Evolutionary conservation across 2,113 vertebrate genomes (phyloP), one percentile per base, ranked within the genome.

Genomic region (Oryzias woworae): DNA sequence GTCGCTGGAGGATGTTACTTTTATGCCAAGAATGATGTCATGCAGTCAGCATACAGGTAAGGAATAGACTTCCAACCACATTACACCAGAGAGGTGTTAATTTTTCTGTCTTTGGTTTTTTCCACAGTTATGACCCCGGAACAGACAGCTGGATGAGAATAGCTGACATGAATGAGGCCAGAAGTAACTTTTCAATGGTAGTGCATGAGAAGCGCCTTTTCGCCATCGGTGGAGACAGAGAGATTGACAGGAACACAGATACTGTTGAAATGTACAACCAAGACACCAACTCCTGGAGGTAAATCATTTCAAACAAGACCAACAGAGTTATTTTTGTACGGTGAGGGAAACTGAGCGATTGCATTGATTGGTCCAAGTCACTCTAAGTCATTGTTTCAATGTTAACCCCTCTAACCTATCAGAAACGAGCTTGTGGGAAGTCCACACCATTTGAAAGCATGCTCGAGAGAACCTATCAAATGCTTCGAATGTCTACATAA

Each of bases 1-100:
- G 41, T 96, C 14, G 84, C 93, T 31, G 96, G 96, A 42, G 96
- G 96, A 20, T 96, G 96, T 56, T 87, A 92, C 81, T 95, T 93
- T 88, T 97, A 96, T 0, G 80, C 93, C 1, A 86, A 89, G 67
- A 31, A 70, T 53, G 90, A 94, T 76, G 92, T 90, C 1, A 90
- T 97, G 91, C 88, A 94, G 78, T 96, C 94, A 3, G 92, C 88
- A 47, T 94, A 94, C 92, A 95, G 94, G 96, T 97, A 84, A 87
- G 17, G 23, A 8, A 14, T 42, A 22, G 18, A 60, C 5, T 1
- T 8, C n/a, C 16, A 3, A 36, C 15, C 3, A 2, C 7, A 46
- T 12, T 8, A 53, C 45, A 0, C 1, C 10, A 22, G 52, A 13
- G 1, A 16, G 45, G 49, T 4, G 44, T 13, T 5, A 4, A 8